Percentiles rank a stretch among this genome's conserved stretches.
Evolutionary conservation across 2,888 invertebrate species (phyloP).

Genomic region (Thumatha senex): DNA sequence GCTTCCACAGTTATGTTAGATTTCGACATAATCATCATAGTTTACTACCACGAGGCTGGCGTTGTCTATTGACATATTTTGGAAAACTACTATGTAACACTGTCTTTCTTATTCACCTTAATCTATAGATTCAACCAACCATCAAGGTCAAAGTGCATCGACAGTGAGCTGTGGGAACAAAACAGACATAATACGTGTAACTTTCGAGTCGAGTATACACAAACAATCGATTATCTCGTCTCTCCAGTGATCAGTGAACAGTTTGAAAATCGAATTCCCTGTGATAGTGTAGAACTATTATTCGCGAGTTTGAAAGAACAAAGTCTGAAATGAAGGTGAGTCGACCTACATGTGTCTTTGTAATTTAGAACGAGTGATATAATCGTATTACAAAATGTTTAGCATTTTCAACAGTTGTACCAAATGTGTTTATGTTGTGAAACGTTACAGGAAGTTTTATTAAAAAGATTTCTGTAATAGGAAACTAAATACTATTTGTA

Average conservation of each 20-base stretch:
- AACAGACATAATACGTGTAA: constrained; percentile 35
- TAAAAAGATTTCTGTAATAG: background rate
- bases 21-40: too few species aligned
- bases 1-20: too few species aligned
- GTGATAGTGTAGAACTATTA: constrained; percentile 31
- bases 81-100: too few species aligned
- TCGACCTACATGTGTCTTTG: constrained; percentile 20
- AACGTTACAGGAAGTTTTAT: constrained; percentile 2
- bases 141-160: constrained; percentile 52
- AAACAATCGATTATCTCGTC: constrained; percentile 12
- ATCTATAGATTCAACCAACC: constrained; percentile 33
- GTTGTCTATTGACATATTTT: too few species aligned
- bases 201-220: constrained; percentile 34
- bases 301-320: constrained; percentile 42
- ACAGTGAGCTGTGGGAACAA: constrained; percentile 44
- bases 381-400: constrained; percentile 8
- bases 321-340: constrained; percentile 70
- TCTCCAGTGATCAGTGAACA: constrained; percentile 17
- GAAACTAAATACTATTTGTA: background rate
- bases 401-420: constrained; percentile 2
- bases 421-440: constrained; percentile 13
- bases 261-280: constrained; percentile 13
- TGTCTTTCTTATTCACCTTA: constrained; percentile 17
- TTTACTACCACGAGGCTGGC: too few species aligned
- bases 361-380: constrained; percentile 13